Conservation (phyloP, 2,888 invertebrate genomes). For the Galerucella nymphaeae region DNA sequence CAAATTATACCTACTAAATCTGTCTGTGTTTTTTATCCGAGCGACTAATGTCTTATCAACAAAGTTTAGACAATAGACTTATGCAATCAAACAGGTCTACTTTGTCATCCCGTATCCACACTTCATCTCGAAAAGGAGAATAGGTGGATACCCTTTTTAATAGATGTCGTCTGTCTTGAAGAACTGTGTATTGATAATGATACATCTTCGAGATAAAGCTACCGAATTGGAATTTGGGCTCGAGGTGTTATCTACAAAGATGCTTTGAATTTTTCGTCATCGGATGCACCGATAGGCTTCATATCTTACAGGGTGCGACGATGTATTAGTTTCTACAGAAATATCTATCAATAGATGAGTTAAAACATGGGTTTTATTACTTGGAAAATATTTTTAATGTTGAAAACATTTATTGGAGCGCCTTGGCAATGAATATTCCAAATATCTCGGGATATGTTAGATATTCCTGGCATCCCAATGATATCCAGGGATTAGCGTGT, state of each 20-base stretch:
- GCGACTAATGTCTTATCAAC: conserved; percentile 50
- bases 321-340: background rate
- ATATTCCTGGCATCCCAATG: too few relatives aligned
- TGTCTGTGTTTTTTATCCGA: background rate
- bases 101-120: conserved; percentile 51
- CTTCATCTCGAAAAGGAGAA: conserved; percentile 33
- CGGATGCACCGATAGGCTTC: background rate
- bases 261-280: conserved; percentile 42
- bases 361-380: too few relatives aligned
- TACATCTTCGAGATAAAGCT: conserved; percentile 55
- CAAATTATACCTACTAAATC: background rate
- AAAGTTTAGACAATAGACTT: conserved; percentile 54
- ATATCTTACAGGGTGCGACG: background rate
- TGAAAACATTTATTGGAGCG: too few relatives aligned
- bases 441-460: too few relatives aligned
- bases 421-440: too few relatives aligned
- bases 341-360: too few relatives aligned
- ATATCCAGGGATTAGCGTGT: background rate
- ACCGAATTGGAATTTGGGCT: conserved; percentile 51
- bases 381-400: too few relatives aligned
- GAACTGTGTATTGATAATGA: conserved; percentile 56
- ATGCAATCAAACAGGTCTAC: conserved; percentile 54
- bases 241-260: conserved; percentile 46
- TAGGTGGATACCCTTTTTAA: conserved; percentile 53
- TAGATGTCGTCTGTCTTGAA: conserved; percentile 58